Conservation (phyloP, 2,888 invertebrate species). For the Andrena dorsata region DNA sequence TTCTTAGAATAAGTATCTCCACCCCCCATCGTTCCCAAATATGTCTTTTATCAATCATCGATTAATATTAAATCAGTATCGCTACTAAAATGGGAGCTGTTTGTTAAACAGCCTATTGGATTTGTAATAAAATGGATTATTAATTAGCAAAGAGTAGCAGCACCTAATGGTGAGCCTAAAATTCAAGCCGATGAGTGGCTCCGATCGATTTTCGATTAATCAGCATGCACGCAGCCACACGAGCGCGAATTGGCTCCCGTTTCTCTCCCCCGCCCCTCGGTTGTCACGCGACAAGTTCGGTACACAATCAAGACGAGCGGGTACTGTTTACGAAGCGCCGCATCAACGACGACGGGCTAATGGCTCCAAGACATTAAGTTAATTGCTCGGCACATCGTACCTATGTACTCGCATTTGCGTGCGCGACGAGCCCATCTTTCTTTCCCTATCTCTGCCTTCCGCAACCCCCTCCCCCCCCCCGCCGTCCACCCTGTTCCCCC, state of each 20-base stretch:
- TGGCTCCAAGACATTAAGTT: constrained; percentile 77
- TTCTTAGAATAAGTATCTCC: too few relatives aligned
- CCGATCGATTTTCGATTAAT: constrained; percentile 72
- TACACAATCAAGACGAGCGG: constrained; percentile 71
- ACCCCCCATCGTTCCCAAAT: too few relatives aligned
- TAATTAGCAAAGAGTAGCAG: neutral
- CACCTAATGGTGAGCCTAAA: constrained; percentile 3
- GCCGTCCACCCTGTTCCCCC: constrained; percentile 1
- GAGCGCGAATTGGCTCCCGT: constrained; percentile 41
- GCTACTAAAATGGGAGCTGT: neutral
- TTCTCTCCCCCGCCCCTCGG: constrained; percentile 24
- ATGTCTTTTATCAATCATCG: neutral
- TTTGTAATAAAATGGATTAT: neutral
- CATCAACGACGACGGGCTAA: constrained; percentile 72
- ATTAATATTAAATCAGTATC: neutral
- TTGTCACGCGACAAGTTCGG: constrained; percentile 60
- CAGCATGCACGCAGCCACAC: constrained; percentile 44
- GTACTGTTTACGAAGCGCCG: constrained; percentile 72
- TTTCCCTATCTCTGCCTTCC: constrained; percentile 55
- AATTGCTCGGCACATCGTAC: constrained; percentile 75
- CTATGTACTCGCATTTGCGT: constrained; percentile 73
- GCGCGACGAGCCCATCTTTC: constrained; percentile 69
- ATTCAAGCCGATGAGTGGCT: constrained; percentile 48
- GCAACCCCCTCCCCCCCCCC: neutral
- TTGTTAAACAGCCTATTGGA: neutral